Base-by-base conservation (phyloP, 1,140 invertebrate species). In the Lysiphlebus fabarum region DNA sequence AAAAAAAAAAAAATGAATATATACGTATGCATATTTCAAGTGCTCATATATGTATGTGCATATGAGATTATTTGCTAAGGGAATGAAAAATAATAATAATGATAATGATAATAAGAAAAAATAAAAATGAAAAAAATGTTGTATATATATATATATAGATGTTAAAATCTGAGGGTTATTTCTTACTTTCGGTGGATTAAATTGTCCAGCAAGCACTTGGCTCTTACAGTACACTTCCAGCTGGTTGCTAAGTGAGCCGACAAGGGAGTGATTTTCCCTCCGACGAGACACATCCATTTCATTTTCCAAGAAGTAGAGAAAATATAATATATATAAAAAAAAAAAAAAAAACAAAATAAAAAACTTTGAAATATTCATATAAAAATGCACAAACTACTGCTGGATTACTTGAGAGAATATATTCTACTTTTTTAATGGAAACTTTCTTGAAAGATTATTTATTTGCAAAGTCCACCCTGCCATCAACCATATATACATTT, bases 261-360 rank as follows among this genome's bases (percentile, higher is more conserved):
- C 58, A 60, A 54, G 58, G 51, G 58, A 60, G 58, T 60, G 58
- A 60, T 60, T 60, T 60, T 55, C 44, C 53, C 40, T 55, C 43
- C 17, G 53, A 60, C 45, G 41, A 60, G 51, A 53, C 44, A 53
- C 58, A 60, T 60, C 58, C 58, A 60, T 60, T 60, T 60, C 53
- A 60, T 55, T 37, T 45, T 44, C n/a, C 17, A 1, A 26, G 17
- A 26, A 26, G 17, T 26, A 26, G 17, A 26, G 17, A 26, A 40
- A 51, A 12, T n/a, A 33, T 58, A 40, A 54, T 43, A 54, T 48
- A 55, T 53, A 40, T 36, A 53, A 47, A 49, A 38, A 41, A 47
- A 50, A 53, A 60, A 55, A 55, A 60, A 60, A 60, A 60, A 55
- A 41, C 43, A 36, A 37, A 51, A 37, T 51, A 38, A 51, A n/a